Percentiles rank a stretch among this genome's conserved stretches.
Evolutionary conservation across 2,888 invertebrate genomes (phyloP).

Genomic region (Drosophila pseudotalamancana): DNA sequence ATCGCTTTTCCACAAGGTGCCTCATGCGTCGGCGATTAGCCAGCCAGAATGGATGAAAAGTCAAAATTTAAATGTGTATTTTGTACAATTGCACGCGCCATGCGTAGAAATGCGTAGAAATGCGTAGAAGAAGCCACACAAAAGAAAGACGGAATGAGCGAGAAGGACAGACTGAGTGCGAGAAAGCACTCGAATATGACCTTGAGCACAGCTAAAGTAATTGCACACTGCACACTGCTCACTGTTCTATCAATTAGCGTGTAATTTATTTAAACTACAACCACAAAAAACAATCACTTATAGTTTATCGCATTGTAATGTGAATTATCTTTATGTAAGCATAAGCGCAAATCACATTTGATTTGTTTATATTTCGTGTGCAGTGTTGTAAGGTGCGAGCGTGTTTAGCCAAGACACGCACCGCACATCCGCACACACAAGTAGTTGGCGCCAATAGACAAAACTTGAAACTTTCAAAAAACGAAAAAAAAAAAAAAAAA

Average conservation of each 20-base stretch:
- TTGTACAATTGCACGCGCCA: constrained; percentile 36
- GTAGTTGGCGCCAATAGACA: constrained; percentile 24
- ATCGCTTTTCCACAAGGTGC: constrained; percentile 72
- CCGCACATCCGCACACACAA: constrained; percentile 14
- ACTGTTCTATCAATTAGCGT: constrained; percentile 5
- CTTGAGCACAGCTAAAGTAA: constrained; percentile 16
- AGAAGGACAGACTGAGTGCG: neutral
- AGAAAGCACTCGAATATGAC: constrained; percentile 26
- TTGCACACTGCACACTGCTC: neutral
- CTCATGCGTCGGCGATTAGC: constrained; percentile 25
- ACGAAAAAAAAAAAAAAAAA: no score
- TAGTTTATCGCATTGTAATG: constrained; percentile 4
- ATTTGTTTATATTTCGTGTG: constrained; percentile 39
- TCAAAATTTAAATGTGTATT: constrained; percentile 50
- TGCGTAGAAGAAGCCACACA: constrained; percentile 13
- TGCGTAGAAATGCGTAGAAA: constrained; percentile 49
- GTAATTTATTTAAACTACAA: constrained; percentile 5
- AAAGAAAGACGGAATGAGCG: neutral
- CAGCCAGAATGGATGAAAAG: constrained; percentile 49
- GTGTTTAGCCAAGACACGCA: constrained; percentile 49
- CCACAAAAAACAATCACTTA: constrained; percentile 1
- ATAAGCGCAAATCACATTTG: neutral
- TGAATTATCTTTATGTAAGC: neutral
- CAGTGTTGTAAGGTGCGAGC: constrained; percentile 41
- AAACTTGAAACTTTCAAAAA: constrained; percentile 19